Base-by-base conservation (phyloP, 1,140 invertebrate genomes). In the Trypoxylus dichotomus region DNA sequence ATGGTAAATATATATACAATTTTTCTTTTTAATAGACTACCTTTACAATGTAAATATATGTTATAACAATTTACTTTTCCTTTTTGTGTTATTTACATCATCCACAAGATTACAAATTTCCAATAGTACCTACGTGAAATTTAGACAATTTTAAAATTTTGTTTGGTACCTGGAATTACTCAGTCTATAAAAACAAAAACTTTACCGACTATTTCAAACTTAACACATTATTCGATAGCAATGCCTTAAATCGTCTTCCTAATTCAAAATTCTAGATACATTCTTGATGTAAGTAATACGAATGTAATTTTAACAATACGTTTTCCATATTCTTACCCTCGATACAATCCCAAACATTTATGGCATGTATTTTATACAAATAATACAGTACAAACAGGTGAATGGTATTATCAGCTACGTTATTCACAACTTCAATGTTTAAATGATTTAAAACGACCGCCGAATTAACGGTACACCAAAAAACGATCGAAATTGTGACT, bases 41-140 rank as follows among this genome's bases (percentile, higher is more conserved):
- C 24, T 68, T 68, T 74, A 41, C 6, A 11, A 74, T 74, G 32
- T 43, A 41, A 74, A 37, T 74, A 43, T 10, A 37, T 74, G 27
- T 37, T 42, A 7, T 68, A 74, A 37, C 27, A 43, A 41, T 74
- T 74, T n/a, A n/a, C n/a, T n/a, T n/a, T n/a, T n/a, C n/a, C n/a
- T 29, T 15, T 42, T 7, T 68, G 24, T 68, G 15, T 24, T 68
- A 68, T 25, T 68, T 29, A 68, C 24, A 68, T 2, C 24, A 13
- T 27, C 13, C 19, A 54, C 19, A 54, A 19, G 7, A n/a, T 19
- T n/a, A 43, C 15, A 43, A 43, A 10, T 43, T 3, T 11, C 10
- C 10, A 3, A 43, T 43, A 43, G 10, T 6, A 6, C 42, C 2
- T 10, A 3, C 42, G 7, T 43, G 8, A n/a, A n/a, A n/a, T n/a